Conservation (phyloP, 2,113 vertebrate species). For the Budorcas taxicolor region DNA sequence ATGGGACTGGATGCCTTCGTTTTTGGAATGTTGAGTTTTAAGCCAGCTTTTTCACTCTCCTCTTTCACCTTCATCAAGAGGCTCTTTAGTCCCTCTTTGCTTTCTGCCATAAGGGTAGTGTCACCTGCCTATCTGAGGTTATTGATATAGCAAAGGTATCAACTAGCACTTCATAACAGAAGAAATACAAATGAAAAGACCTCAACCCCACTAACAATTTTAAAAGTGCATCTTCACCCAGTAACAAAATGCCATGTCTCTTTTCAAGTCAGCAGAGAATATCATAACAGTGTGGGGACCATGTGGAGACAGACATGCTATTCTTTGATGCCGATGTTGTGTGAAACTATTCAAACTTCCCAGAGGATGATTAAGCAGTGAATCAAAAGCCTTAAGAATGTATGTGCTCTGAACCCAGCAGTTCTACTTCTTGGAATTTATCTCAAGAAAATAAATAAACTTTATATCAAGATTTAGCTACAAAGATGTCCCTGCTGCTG, state of each 20-base stretch:
- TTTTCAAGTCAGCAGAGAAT: neutral
- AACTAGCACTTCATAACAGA: neutral
- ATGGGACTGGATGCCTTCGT: neutral
- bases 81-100: neutral
- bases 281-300: rapidly evolving
- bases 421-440: neutral
- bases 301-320: rapidly evolving
- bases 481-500: neutral
- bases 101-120: neutral
- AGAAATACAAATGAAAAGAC: neutral
- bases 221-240: neutral
- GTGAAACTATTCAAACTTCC: neutral
- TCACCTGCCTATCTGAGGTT: neutral
- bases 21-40: neutral
- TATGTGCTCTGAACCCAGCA: neutral
- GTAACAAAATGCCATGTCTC: neutral
- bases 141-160: neutral
- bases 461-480: neutral
- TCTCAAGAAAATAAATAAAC: neutral
- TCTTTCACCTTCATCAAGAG: neutral
- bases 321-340: neutral
- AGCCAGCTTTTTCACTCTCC: neutral
- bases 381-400: neutral
- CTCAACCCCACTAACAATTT: neutral
- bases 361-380: neutral